These are phyloP conservation scores for Hipparchia sbordonii DNA, from an alignment of 2,888 invertebrate species.

Conservation along the genomic window DNA sequence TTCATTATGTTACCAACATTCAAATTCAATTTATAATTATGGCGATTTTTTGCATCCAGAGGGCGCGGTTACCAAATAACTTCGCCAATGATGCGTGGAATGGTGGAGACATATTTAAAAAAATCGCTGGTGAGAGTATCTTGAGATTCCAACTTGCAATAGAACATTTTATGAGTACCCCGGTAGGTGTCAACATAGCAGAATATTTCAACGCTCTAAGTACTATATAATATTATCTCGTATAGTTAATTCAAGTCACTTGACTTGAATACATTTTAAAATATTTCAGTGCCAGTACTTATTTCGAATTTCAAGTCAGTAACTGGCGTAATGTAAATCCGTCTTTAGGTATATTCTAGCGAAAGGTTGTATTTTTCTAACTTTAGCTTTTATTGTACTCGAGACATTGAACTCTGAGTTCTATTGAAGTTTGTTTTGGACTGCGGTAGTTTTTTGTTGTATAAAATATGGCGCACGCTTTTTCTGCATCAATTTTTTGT, in stretches of 20 bases:
- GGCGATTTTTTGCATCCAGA: too few species aligned
- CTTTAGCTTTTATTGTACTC: slow-evolving; percentile 22
- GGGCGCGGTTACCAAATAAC: too few species aligned
- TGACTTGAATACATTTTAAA: neutral
- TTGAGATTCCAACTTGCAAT: too few species aligned
- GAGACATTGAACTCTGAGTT: slow-evolving; percentile 12
- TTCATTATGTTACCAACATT: too few species aligned
- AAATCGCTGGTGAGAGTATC: too few species aligned
- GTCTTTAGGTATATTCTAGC: slow-evolving; percentile 16
- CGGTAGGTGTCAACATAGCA: too few species aligned
- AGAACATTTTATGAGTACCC: too few species aligned
- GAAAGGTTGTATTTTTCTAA: slow-evolving; percentile 34
- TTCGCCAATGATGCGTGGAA: too few species aligned
- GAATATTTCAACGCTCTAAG: neutral
- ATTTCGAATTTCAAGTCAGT: neutral
- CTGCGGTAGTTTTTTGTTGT: slow-evolving; percentile 27
- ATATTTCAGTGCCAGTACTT: neutral
- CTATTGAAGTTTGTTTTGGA: slow-evolving; percentile 16
- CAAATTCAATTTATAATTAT: too few species aligned
- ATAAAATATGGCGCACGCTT: slow-evolving; percentile 30
- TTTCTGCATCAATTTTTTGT: slow-evolving; percentile 6
- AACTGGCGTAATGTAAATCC: slow-evolving; percentile 9
- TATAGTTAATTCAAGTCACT: too few species aligned
- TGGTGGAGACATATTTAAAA: too few species aligned
- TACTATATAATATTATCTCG: neutral